Evolutionary conservation across 23 tunicate species (phyloP).

Genomic region (Clavelina lepadiformis): DNA sequence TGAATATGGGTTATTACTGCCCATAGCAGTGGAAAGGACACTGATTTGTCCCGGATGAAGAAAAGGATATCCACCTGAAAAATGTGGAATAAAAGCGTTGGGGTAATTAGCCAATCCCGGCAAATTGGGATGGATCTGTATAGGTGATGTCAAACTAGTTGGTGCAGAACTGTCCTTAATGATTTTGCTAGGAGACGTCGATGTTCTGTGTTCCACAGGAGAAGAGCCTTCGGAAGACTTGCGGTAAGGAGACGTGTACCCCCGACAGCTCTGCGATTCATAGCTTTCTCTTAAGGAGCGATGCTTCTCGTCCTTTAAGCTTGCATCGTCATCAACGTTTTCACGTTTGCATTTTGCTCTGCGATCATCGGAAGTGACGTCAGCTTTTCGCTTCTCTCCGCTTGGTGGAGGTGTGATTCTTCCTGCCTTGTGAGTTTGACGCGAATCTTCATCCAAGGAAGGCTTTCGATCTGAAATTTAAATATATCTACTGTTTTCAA

Average conservation of each 20-base stretch:
- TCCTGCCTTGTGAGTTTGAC: neutral
- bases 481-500: neutral
- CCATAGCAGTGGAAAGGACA: slow-evolving; percentile 75
- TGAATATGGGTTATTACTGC: slow-evolving; percentile 31
- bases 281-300: neutral
- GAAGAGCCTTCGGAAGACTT: neutral
- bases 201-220: neutral
- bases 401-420: slow-evolving; percentile 5
- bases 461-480: slow-evolving; percentile 11
- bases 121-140: slow-evolving; percentile 63
- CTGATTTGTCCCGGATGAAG: slow-evolving; percentile 73
- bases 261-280: neutral
- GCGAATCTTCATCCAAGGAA: slow-evolving; percentile 15
- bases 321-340: too few relatives aligned
- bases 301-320: too few relatives aligned
- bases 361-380: slow-evolving; percentile 1
- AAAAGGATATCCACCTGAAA: slow-evolving; percentile 59
- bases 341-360: too few relatives aligned
- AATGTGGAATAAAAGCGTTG: slow-evolving; percentile 55
- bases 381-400: slow-evolving; percentile 8
- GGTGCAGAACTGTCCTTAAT: slow-evolving; percentile 17
- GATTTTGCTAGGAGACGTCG: neutral
- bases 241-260: neutral
- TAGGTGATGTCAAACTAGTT: slow-evolving; percentile 65
- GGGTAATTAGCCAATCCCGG: slow-evolving; percentile 51